Conservation (phyloP, 2,113 vertebrate genomes). For the Phyllostomus hastatus region DNA sequence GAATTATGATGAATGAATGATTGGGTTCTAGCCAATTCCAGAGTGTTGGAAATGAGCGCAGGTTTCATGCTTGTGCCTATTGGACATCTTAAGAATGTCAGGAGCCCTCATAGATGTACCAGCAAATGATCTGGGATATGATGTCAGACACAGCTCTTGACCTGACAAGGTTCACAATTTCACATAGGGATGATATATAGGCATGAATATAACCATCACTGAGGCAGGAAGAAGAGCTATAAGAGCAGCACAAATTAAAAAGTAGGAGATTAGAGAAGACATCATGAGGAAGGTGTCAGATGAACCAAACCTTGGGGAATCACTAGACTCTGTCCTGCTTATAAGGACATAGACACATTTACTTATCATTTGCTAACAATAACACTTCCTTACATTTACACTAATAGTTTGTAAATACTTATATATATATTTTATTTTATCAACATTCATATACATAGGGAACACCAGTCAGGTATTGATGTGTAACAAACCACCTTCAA, state of each 20-base stretch:
- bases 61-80: not conserved
- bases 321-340: not conserved
- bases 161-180: not conserved
- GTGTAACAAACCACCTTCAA: not conserved
- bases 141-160: not conserved
- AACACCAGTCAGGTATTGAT: not conserved
- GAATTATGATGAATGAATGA: not conserved
- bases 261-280: not conserved
- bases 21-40: not conserved
- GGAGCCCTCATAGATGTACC: not conserved
- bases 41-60: not conserved
- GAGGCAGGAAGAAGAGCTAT: not conserved
- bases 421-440: not conserved
- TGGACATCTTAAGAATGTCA: not conserved
- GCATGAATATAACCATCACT: not conserved
- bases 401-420: not conserved
- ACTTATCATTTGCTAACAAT: not conserved
- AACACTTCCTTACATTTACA: not conserved
- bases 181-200: not conserved
- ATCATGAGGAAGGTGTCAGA: not conserved
- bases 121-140: not conserved
- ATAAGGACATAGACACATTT: not conserved
- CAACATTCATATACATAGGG: not conserved
- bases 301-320: not conserved
- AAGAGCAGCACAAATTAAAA: not conserved